phyloP scores from a whole-genome alignment of 92 coral and sea anemone genomes.

The Virgularia gustaviana region DNA sequence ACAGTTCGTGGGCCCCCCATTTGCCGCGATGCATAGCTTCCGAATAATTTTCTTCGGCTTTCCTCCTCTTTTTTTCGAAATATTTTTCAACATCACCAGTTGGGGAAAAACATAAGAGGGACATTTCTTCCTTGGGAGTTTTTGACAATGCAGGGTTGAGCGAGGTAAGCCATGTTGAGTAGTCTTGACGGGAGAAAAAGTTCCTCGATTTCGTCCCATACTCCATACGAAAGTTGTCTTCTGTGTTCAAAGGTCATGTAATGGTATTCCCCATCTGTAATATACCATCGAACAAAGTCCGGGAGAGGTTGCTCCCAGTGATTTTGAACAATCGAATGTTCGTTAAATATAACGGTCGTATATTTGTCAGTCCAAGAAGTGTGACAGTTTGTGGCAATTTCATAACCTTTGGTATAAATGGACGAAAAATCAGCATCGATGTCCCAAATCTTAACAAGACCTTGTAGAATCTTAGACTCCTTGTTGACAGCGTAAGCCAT shows the following conservation, averaged over 20 bases:
- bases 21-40: constrained; percentile 18
- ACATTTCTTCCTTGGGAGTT: neutral
- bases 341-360: constrained; percentile 41
- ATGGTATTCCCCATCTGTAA: too few relatives aligned
- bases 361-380: constrained; percentile 52
- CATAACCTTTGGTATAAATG: constrained; percentile 34
- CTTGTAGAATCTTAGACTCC: constrained; percentile 15
- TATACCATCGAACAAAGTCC: too few relatives aligned
- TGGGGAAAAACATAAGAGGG: constrained; percentile 32
- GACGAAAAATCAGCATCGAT: constrained; percentile 21
- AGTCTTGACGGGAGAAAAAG: too few relatives aligned
- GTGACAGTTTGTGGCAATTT: constrained; percentile 26
- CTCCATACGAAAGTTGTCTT: too few relatives aligned
- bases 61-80: neutral
- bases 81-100: constrained; percentile 11
- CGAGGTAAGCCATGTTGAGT: too few relatives aligned
- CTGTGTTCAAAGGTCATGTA: too few relatives aligned
- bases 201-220: too few relatives aligned
- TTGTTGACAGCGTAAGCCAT: constrained; percentile 27
- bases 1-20: constrained; percentile 28
- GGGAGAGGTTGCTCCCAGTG: too few relatives aligned
- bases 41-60: too few relatives aligned
- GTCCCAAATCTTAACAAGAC: constrained; percentile 34
- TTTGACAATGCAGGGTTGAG: constrained; percentile 15
- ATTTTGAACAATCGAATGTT: too few relatives aligned